These are phyloP conservation scores for Scalopus aquaticus DNA, from an alignment of 2,113 vertebrate species.

Conservation along the genomic window DNA sequence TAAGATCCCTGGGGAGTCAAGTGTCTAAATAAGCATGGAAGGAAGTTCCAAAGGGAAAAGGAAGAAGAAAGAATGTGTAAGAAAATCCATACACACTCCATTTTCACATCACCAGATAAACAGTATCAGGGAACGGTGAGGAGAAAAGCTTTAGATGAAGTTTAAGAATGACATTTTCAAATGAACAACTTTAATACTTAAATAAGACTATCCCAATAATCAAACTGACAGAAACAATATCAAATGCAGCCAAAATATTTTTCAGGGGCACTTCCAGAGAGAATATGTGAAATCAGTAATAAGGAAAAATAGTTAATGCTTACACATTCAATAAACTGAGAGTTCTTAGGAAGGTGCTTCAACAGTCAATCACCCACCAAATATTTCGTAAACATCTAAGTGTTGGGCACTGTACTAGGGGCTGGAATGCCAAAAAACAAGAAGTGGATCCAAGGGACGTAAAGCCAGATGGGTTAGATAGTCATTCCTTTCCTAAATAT, in stretches of 20 bases:
- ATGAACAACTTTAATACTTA: neutral
- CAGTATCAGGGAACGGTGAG: neutral
- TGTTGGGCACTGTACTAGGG: too few relatives aligned
- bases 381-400: neutral
- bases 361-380: neutral
- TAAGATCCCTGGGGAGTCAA: neutral
- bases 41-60: neutral
- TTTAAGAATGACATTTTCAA: conserved; percentile 18
- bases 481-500: neutral
- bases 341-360: neutral
- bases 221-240: neutral
- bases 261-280: neutral
- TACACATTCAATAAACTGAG: neutral
- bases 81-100: neutral
- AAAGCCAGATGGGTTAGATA: neutral
- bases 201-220: neutral
- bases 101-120: neutral
- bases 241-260: neutral
- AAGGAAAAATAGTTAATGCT: neutral
- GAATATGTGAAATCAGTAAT: neutral
- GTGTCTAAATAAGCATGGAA: neutral
- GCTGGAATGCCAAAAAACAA: neutral
- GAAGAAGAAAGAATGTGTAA: neutral
- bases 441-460: neutral
- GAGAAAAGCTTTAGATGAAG: neutral